Conservation (phyloP, 2,797 vertebrate species). For the Pogonophryne albipinna region DNA sequence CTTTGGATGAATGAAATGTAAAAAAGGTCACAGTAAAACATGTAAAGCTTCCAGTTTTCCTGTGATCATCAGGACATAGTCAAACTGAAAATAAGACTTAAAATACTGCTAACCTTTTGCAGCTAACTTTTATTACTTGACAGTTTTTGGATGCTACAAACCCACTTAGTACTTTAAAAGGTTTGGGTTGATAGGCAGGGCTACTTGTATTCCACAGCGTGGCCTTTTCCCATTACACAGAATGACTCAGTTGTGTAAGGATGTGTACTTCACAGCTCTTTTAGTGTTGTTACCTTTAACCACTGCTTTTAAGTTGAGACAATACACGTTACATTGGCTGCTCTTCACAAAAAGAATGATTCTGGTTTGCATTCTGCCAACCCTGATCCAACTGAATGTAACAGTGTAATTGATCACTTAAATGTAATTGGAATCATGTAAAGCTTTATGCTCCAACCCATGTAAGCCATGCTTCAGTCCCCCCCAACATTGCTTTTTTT, state of each 20-base stretch:
- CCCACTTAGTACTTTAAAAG: background rate
- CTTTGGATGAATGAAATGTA: background rate
- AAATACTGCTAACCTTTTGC: background rate
- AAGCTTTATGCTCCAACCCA: conserved; percentile 67
- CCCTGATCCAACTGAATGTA: conserved; percentile 61
- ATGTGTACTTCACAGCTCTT: conserved; percentile 4
- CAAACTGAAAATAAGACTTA: background rate
- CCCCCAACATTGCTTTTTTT: conserved; percentile 32
- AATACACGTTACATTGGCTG: conserved; percentile 10
- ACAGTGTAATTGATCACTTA: conserved; percentile 73
- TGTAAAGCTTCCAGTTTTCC: background rate
- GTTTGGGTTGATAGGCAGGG: background rate
- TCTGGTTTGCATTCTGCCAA: conserved; percentile 54
- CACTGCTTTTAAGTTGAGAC: conserved; percentile 8
- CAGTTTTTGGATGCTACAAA: background rate
- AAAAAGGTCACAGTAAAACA: background rate
- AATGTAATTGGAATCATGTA: conserved; percentile 70
- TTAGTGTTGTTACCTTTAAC: background rate
- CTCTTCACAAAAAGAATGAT: conserved; percentile 35
- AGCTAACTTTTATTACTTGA: background rate
- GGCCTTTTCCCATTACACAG: background rate
- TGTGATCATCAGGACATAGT: background rate
- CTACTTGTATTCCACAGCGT: background rate
- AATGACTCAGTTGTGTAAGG: conserved; percentile 12
- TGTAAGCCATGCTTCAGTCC: conserved; percentile 65